Base-by-base conservation (phyloP, 2,888 invertebrate species). In the Drosophila antonietae region DNA sequence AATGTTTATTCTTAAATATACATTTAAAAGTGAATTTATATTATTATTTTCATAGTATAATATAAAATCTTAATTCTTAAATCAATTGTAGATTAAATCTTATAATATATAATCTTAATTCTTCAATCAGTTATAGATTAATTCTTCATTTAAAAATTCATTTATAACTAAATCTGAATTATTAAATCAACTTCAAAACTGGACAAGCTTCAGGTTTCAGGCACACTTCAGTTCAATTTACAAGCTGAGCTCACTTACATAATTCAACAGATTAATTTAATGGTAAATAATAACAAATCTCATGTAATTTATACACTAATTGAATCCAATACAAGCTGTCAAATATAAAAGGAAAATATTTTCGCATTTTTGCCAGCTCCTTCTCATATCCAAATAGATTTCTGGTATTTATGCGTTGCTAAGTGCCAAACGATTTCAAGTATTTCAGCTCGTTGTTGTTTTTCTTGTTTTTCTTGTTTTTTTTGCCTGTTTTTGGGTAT, bases 381-480 rank as follows among this genome's bases (percentile, higher is more conserved):
- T 5, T 8, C n/a, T 10, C 14, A 10, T 15, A 3, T 14, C 12
- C n/a, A n/a, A 37, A 44, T 37, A 52, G 58, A 47, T 41, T 49
- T 55, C 44, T 20, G 37, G 37, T 74, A 66, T 62, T 86, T 74
- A 88, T 75, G 70, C 69, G 62, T 62, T 73, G 72, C 72, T 80
- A 87, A 89, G 79, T 78, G 75, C 60, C 60, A 68, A 49, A 37
- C 73, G 75, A 77, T 67, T 67, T 59, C 53, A 23, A 53, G 56
- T 33, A 72, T 77, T 66, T 65, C 15, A 4, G 49, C 28, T 49
- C 56, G 51, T 35, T 71, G 58, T 49, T 66, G 37, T 39, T 65
- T 15, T 28, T 28, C 5, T 28, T 4, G 4, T 28, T 28, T 28
- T 28, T 28, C 5, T 28, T 28, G 1, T 28, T 6, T 28, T 23